Conservation (phyloP, 2,888 invertebrate species). For the Rhabditophanes sp. region DNA sequence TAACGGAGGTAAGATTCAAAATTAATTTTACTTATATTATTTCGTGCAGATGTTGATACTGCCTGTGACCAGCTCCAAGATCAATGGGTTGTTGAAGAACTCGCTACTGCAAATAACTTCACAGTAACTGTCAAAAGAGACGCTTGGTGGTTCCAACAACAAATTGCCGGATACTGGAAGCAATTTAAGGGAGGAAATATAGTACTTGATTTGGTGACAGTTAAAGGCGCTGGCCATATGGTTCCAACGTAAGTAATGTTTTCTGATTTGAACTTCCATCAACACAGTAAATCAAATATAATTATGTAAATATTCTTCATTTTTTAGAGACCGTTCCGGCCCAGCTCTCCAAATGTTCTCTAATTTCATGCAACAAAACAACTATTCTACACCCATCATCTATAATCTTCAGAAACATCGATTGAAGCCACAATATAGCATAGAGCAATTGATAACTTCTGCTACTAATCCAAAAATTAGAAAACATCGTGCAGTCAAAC, state of each 20-base stretch:
- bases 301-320: no score
- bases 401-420: constrained; percentile 5
- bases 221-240: constrained; percentile 57
- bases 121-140: constrained; percentile 12
- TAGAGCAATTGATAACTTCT: constrained; percentile 8
- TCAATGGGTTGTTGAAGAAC: constrained; percentile 30
- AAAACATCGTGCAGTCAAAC: neutral
- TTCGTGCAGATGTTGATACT: neutral
- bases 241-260: no score
- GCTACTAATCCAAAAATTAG: no score
- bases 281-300: no score
- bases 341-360: constrained; percentile 61
- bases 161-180: constrained; percentile 30
- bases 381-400: constrained; percentile 15
- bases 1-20: constrained; percentile 17
- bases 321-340: constrained; percentile 66
- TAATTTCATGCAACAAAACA: constrained; percentile 48
- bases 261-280: no score
- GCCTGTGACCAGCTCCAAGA: constrained; percentile 33
- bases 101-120: constrained; percentile 14
- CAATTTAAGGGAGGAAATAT: constrained; percentile 15
- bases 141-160: constrained; percentile 19
- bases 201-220: constrained; percentile 25
- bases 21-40: neutral
- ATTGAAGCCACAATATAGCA: constrained; percentile 8